These are phyloP conservation scores for Diachrysia chrysitis DNA, from an alignment of 2,888 invertebrate species.

Conservation along the genomic window DNA sequence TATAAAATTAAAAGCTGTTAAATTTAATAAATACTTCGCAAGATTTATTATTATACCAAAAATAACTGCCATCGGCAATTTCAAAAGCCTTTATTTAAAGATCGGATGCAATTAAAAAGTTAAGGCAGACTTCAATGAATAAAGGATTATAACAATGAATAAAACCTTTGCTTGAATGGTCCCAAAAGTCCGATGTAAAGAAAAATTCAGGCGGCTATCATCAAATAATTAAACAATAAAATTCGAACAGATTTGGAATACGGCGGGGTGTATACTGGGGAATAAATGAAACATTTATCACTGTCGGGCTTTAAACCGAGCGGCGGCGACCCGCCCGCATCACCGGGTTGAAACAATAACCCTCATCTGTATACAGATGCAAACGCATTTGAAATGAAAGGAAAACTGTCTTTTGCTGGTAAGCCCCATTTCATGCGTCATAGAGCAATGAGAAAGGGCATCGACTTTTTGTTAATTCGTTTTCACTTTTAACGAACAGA, in stretches of 20 bases:
- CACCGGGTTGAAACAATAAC: conserved; percentile 68
- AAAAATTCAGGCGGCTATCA: conserved; percentile 38
- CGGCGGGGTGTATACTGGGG: conserved; percentile 71
- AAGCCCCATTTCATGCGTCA: conserved; percentile 56
- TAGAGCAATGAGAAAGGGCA: conserved; percentile 41
- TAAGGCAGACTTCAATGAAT: background rate
- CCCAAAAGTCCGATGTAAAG: conserved; percentile 34
- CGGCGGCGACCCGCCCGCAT: conserved; percentile 65
- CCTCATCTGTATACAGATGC: conserved; percentile 60
- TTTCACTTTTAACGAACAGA: conserved; percentile 36
- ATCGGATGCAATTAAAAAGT: conserved; percentile 15
- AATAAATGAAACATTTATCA: conserved; percentile 87
- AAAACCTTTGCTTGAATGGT: conserved; percentile 22
- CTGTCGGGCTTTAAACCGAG: conserved; percentile 78
- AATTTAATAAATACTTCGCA: conserved; percentile 4
- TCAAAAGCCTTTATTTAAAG: conserved; percentile 17
- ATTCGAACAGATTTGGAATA: conserved; percentile 72
- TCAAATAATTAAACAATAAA: conserved; percentile 66
- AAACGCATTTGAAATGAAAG: conserved; percentile 60
- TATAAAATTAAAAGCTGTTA: background rate
- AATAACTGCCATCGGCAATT: conserved; percentile 7
- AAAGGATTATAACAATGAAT: background rate
- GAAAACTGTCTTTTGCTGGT: conserved; percentile 56
- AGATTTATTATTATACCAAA: background rate
- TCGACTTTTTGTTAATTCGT: conserved; percentile 43